Percentiles rank a stretch among this genome's conserved stretches.
Evolutionary conservation across 2,797 vertebrate genomes (phyloP).

Genomic region (Bovichtus diacanthus): DNA sequence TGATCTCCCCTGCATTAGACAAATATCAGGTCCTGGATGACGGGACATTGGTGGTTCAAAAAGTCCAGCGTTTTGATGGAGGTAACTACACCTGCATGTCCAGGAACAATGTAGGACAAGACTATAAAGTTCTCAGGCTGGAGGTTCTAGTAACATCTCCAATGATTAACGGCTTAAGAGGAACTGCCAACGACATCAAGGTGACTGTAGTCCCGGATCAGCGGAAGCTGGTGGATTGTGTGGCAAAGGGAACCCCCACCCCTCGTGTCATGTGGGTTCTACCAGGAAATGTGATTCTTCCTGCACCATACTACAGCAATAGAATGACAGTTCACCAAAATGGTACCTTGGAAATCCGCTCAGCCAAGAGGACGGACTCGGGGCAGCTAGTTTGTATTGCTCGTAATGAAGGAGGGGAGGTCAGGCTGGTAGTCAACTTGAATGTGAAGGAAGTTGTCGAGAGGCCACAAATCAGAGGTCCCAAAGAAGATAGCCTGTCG

Average conservation of each 20-base stretch:
- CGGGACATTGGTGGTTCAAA: constrained; percentile 90
- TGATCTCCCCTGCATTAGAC: constrained; percentile 83
- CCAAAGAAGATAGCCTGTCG: constrained; percentile 80
- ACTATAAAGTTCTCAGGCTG: constrained; percentile 83
- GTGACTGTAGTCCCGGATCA: constrained; percentile 83
- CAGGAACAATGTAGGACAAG: constrained; percentile 89
- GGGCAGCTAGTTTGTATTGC: constrained; percentile 89
- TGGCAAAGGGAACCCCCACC: constrained; percentile 86
- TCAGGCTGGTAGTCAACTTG: constrained; percentile 86
- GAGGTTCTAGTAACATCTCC: constrained; percentile 88
- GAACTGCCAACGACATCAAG: constrained; percentile 72
- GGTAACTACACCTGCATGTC: constrained; percentile 94
- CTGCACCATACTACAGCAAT: constrained; percentile 90
- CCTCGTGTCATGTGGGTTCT: constrained; percentile 91
- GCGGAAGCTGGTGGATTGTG: constrained; percentile 87
- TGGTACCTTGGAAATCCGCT: constrained; percentile 91
- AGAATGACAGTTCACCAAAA: constrained; percentile 90
- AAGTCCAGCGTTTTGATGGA: constrained; percentile 89
- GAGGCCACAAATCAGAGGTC: constrained; percentile 79
- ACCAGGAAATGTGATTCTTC: constrained; percentile 90
- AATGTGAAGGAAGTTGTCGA: constrained; percentile 81
- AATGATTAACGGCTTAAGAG: constrained; percentile 84
- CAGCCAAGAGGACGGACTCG: constrained; percentile 81
- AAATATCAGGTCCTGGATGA: constrained; percentile 89
- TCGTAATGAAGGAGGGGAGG: constrained; percentile 92